Conservation (phyloP, 1,140 invertebrate species). For the Pollicipes pollicipes region DNA sequence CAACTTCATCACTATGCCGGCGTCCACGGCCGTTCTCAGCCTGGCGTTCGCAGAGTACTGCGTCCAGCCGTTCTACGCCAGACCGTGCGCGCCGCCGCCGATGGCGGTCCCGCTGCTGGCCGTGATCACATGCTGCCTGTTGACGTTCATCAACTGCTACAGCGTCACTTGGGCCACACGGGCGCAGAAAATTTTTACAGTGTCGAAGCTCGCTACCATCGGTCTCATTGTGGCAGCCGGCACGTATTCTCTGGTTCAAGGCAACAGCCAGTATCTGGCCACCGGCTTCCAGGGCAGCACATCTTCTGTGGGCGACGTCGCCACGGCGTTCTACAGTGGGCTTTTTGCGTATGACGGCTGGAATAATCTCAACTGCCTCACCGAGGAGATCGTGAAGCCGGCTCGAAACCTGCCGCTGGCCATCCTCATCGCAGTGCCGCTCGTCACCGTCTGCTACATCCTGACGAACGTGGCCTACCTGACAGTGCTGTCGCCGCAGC, state of each 20-base stretch:
- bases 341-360: conserved; percentile 92
- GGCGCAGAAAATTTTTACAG: conserved; percentile 56
- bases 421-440: conserved; percentile 68
- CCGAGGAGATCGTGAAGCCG: conserved; percentile 78
- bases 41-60: too few species aligned
- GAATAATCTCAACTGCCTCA: conserved; percentile 87
- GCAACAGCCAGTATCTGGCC: neutral
- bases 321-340: conserved; percentile 79
- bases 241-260: conserved; percentile 36
- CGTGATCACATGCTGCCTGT: conserved; percentile 53
- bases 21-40: too few species aligned
- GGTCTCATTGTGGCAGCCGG: conserved; percentile 64
- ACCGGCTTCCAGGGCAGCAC: neutral
- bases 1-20: too few species aligned
- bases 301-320: conserved; percentile 27
- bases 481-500: conserved; percentile 45
- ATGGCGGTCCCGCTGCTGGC: conserved; percentile 49
- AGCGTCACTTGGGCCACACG: too few species aligned
- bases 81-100: too few species aligned
- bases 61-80: too few species aligned
- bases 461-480: conserved; percentile 79
- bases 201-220: conserved; percentile 68
- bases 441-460: conserved; percentile 71
- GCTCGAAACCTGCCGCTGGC: conserved; percentile 64
- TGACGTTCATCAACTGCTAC: conserved; percentile 67